Evolutionary conservation across 2,888 invertebrate genomes (phyloP), one percentile per base, ranked within the genome.

Genomic region (Mellilla xanthometata): DNA sequence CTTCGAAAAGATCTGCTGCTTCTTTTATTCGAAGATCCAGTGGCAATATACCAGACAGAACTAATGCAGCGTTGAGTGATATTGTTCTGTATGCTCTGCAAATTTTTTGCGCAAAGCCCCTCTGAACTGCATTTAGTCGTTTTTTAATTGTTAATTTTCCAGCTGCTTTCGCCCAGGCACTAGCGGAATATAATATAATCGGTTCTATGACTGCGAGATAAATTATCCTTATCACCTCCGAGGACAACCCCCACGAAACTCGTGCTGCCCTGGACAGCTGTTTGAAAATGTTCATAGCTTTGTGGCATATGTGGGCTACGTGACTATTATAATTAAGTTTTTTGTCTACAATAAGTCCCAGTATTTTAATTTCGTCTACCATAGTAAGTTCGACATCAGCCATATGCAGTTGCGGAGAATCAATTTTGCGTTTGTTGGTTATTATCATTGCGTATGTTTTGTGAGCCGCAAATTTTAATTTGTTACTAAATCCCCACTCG

Each of bases 11-110:
- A 53, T 52, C 12, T 29, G 54, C 39, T n/a, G 39, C 47, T 26
- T 63, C 61, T 1, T 12, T 27, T 4, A 54, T 32, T 0, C 56
- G 26, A 0, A 60, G 40, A 42, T 56, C 56, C 0, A 58, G 42
- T 2, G 58, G 54, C 2, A 57, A 48, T 6, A 58, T 15, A 26
- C 19, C 19, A 19, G 19, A 53, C 52, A 2, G 52, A 38, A 3
- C 6, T 7, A 55, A 29, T 1, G 52, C 52, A 5, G 56, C 41
- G 30, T 49, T 46, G 4, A 23, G 12, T 3, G 24, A 34, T 10
- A 24, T 24, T 2, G 28, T 27, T 11, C 11, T 2, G 28, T 28
- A 28, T 2, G 11, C 28, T 8, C n/a, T n/a, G n/a, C n/a, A n/a
- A n/a, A n/a, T n/a, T n/a, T n/a, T n/a, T n/a, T n/a, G n/a, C n/a